Conservation (phyloP, 2,888 invertebrate species). For the Temnothorax ravouxi region DNA sequence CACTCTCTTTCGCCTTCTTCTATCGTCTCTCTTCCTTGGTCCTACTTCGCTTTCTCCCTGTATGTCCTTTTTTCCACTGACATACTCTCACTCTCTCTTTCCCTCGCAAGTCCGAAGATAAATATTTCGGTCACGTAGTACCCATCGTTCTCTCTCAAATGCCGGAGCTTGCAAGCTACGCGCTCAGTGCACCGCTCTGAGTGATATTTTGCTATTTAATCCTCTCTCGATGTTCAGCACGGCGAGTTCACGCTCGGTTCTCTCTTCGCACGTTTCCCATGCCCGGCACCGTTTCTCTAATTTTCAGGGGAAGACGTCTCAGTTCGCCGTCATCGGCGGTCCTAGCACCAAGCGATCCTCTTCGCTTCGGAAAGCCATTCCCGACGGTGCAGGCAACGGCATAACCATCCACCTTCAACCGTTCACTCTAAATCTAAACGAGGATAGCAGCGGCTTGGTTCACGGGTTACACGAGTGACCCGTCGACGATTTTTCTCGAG, state of each 20-base stretch:
- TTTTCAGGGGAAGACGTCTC: conserved; percentile 62
- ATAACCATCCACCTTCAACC: conserved; percentile 53
- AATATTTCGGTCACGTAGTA: conserved; percentile 85
- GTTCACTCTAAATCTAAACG: conserved; percentile 55
- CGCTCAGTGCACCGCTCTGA: conserved; percentile 80
- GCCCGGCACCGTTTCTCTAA: conserved; percentile 59
- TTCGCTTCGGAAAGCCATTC: conserved; percentile 29
- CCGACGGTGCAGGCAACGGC: not conserved
- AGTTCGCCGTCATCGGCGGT: conserved; percentile 43
- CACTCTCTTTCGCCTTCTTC: not conserved
- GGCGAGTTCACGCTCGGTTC: conserved; percentile 53
- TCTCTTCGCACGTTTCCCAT: conserved; percentile 49
- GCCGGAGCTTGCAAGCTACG: conserved; percentile 81
- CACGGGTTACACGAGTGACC: conserved; percentile 70
- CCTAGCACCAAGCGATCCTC: conserved; percentile 22
- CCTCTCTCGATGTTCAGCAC: conserved; percentile 76
- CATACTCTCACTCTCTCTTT: conserved; percentile 6
- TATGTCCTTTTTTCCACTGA: conserved; percentile 2
- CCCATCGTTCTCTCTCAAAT: conserved; percentile 84
- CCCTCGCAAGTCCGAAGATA: conserved; percentile 69
- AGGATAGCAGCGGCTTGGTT: conserved; percentile 63
- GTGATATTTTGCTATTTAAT: conserved; percentile 86
- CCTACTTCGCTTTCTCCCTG: not conserved
- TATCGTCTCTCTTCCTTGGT: conserved; percentile 9
- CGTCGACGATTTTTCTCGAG: conserved; percentile 68